Percentiles rank a stretch among this genome's conserved stretches.
Evolutionary conservation across 2,888 invertebrate species (phyloP).

Genomic region (Entomobrya multifasciata): DNA sequence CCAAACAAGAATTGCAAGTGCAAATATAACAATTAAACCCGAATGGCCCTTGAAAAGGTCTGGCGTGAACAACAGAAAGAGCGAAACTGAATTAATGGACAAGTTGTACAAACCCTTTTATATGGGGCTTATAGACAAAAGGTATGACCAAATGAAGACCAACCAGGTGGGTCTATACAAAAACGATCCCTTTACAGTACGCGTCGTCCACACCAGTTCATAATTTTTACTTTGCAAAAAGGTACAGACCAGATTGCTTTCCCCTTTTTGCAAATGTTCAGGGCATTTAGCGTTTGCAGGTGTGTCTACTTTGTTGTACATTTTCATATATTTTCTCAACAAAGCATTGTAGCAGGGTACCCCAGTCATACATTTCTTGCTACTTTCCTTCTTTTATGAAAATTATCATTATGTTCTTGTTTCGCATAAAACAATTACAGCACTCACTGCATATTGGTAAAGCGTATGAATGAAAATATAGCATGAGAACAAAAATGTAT

Average conservation of each 20-base stretch:
- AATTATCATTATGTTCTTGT: not conserved
- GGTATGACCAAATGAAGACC: constrained; percentile 59
- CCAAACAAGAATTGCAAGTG: constrained; percentile 70
- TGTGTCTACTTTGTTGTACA: not conserved
- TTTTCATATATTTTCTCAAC: not conserved
- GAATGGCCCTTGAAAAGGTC: constrained; percentile 28
- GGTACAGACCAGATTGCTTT: constrained; percentile 38
- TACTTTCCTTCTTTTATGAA: not conserved
- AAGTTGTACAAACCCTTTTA: constrained; percentile 79
- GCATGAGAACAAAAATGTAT: not conserved
- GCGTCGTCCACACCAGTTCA: constrained; percentile 22
- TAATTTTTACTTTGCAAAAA: constrained; percentile 31
- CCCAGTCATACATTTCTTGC: constrained; percentile 32
- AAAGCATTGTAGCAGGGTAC: constrained; percentile 34
- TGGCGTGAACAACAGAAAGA: constrained; percentile 72
- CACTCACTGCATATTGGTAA: not conserved
- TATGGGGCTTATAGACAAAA: constrained; percentile 76
- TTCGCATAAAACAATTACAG: constrained; percentile 12
- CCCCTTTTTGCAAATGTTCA: constrained; percentile 35
- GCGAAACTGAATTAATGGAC: constrained; percentile 79
- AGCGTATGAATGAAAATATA: constrained; percentile 28
- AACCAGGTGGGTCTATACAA: constrained; percentile 50
- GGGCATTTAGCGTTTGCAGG: constrained; percentile 23
- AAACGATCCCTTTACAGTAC: constrained; percentile 6
- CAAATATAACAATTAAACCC: constrained; percentile 40